Conservation (phyloP, 2,888 invertebrate genomes). For the Drosophila kambysellisi region DNA sequence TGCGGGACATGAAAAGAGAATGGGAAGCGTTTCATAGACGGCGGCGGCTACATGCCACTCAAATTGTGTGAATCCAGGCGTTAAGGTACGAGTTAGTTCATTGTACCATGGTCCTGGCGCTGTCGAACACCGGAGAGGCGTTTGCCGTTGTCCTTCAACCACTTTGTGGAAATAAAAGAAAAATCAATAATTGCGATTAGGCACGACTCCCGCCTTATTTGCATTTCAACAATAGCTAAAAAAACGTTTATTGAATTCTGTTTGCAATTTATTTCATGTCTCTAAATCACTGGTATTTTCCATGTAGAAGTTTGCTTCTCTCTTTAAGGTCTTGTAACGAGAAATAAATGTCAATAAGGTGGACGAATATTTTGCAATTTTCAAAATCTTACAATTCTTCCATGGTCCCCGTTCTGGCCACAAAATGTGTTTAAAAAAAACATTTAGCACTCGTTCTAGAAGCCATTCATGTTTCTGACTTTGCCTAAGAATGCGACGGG, state of each 20-base stretch:
- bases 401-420: slow-evolving; percentile 33
- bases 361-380: slow-evolving; percentile 52
- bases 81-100: slow-evolving; percentile 81
- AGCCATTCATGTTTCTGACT: slow-evolving; percentile 10
- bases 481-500: slow-evolving; percentile 65
- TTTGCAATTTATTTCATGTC: slow-evolving; percentile 18
- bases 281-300: slow-evolving; percentile 16
- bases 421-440: slow-evolving; percentile 47
- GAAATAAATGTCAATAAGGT: slow-evolving; percentile 49
- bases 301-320: background rate
- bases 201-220: slow-evolving; percentile 79
- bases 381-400: slow-evolving; percentile 46
- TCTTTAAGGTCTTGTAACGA: slow-evolving; percentile 16
- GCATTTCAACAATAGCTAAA: slow-evolving; percentile 44
- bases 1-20: slow-evolving; percentile 1
- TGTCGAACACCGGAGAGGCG: background rate
- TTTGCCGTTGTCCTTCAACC: slow-evolving; percentile 9
- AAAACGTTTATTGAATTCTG: slow-evolving; percentile 27
- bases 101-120: slow-evolving; percentile 68
- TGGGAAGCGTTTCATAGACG: slow-evolving; percentile 72
- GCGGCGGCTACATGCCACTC: slow-evolving; percentile 74
- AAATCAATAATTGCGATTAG: slow-evolving; percentile 82
- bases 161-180: slow-evolving; percentile 70
- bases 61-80: slow-evolving; percentile 81
- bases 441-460: slow-evolving; percentile 41